Evolutionary conservation across 2,888 invertebrate species (phyloP).

Genomic region (Mimumesa dahlbomi): DNA sequence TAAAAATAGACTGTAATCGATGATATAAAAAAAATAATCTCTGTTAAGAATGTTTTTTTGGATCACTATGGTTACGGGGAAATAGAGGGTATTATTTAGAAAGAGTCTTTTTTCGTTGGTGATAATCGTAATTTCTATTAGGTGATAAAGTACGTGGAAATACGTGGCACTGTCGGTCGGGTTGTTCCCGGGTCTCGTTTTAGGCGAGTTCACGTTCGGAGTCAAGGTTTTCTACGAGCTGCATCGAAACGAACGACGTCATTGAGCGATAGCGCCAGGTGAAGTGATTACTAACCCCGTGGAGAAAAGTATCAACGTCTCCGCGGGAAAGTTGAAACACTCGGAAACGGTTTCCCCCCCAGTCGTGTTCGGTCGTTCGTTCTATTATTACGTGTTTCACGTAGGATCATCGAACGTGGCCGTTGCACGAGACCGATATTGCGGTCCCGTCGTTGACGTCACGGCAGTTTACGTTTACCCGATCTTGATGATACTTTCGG

Average conservation of each 20-base stretch:
- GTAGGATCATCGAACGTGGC: background rate
- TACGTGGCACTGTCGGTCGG: no score
- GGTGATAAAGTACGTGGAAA: no score
- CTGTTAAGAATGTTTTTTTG: no score
- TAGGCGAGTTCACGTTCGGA: background rate
- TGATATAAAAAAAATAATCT: no score
- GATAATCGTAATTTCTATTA: no score
- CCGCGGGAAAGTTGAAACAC: conserved; percentile 1
- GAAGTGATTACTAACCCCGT: conserved; percentile 27
- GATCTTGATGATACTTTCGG: background rate
- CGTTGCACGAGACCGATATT: background rate
- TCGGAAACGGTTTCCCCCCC: conserved; percentile 14
- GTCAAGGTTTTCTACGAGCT: conserved; percentile 28
- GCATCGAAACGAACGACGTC: background rate
- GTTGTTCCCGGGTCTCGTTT: background rate
- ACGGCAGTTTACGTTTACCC: background rate
- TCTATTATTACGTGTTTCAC: conserved; percentile 27
- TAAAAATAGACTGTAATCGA: no score
- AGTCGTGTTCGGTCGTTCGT: no score
- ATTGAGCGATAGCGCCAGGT: conserved; percentile 39
- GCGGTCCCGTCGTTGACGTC: background rate
- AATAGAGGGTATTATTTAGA: no score
- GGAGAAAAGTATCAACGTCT: background rate
- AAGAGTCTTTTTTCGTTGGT: no score
- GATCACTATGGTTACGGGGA: no score